phyloP scores from a whole-genome alignment of 2,113 vertebrate genomes.

The Origma solitaria region DNA sequence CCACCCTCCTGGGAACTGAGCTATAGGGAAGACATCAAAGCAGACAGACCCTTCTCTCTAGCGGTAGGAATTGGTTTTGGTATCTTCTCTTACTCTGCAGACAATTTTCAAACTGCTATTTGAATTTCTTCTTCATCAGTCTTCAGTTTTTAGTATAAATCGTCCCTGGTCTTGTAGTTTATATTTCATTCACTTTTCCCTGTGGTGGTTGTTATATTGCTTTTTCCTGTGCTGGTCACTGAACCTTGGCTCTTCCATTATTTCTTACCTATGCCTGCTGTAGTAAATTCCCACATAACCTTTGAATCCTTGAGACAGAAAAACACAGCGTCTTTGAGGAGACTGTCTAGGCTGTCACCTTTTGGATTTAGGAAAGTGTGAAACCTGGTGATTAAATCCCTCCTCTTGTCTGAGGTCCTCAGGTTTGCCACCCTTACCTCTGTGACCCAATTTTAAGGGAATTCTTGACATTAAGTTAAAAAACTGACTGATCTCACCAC shows the following conservation, averaged over 20 bases:
- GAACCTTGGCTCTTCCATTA: neutral
- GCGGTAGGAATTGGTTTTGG: neutral
- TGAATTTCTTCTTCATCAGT: neutral
- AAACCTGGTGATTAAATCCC: neutral
- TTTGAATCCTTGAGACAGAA: neutral
- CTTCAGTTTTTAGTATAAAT: neutral
- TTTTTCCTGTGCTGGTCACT: neutral
- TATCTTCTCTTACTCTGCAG: neutral
- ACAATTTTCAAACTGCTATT: neutral
- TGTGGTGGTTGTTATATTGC: neutral
- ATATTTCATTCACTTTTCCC: neutral
- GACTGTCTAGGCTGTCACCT: neutral
- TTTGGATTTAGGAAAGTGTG: neutral
- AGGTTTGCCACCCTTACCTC: neutral
- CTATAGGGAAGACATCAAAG: neutral
- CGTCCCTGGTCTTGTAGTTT: neutral
- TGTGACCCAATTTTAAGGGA: neutral
- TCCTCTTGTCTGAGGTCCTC: neutral
- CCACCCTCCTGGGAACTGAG: neutral
- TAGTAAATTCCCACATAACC: neutral
- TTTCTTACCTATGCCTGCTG: neutral
- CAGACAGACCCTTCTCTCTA: neutral
- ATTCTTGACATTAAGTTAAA: neutral
- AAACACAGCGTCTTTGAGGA: neutral
- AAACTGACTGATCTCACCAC: neutral